A percentile compares a stretch with the other conserved stretches of the same genome.
These are phyloP conservation scores for Lycaon pictus DNA, from an alignment of 2,113 vertebrate species.

Conservation along the genomic window DNA sequence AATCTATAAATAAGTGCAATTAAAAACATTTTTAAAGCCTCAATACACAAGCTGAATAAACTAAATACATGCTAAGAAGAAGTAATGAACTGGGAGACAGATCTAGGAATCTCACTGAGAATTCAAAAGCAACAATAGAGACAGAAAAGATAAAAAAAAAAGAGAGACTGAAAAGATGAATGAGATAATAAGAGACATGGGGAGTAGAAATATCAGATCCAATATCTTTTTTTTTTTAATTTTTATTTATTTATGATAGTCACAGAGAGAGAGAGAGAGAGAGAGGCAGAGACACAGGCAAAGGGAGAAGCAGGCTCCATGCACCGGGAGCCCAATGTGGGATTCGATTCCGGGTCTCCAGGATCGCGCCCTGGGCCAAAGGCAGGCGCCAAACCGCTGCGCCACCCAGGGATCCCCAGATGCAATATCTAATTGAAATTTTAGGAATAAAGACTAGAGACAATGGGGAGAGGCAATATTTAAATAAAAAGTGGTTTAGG, in stretches of 20 bases:
- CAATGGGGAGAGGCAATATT: not conserved
- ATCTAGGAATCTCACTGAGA: not conserved
- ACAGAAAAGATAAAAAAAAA: not conserved
- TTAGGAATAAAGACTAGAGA: not conserved
- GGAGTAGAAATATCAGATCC: not conserved
- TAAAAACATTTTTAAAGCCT: not conserved
- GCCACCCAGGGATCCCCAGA: not conserved
- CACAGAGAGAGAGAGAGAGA: no score
- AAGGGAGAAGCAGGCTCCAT: no score
- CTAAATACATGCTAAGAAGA: not conserved
- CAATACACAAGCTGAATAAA: not conserved
- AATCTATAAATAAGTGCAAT: not conserved
- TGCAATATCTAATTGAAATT: not conserved
- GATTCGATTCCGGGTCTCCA: no score
- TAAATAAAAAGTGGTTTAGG: not conserved
- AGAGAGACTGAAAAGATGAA: not conserved
- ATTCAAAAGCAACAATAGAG: not conserved
- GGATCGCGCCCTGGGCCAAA: no score
- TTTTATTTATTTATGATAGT: no score
- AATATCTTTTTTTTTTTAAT: not conserved
- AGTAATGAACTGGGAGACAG: not conserved
- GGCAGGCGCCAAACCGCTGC: no score
- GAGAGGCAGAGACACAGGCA: no score
- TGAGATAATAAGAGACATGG: not conserved
- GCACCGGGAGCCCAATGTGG: no score